A percentile compares a stretch with the other conserved stretches of the same genome.
Conservation (phyloP, 2,888 invertebrate genomes). For the Cryptocheilus praepositus region DNA sequence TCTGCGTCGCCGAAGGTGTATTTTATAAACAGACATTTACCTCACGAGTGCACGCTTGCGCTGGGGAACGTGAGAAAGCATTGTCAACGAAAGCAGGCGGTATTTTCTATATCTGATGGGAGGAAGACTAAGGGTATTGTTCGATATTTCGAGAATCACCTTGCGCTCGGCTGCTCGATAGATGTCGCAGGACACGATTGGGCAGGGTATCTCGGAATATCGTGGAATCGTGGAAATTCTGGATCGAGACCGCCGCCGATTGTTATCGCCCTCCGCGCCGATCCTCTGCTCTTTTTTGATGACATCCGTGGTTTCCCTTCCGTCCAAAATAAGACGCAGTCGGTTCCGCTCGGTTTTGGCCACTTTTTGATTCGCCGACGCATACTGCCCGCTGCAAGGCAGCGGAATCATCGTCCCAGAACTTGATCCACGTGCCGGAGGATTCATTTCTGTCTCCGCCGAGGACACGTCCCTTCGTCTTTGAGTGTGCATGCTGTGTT, state of each 20-base stretch:
- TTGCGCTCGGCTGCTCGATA: constrained; percentile 33
- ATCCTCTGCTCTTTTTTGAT: constrained; percentile 57
- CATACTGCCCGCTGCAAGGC: constrained; percentile 50
- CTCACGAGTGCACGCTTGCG: no score
- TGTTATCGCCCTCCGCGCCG: constrained; percentile 33
- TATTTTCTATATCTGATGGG: no score
- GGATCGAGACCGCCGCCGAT: constrained; percentile 19
- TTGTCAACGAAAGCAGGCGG: no score
- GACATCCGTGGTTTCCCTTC: constrained; percentile 36
- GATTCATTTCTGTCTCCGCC: constrained; percentile 19
- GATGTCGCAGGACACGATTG: constrained; percentile 21
- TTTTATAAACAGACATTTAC: no score
- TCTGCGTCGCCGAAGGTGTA: no score
- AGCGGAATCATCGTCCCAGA: constrained; percentile 57
- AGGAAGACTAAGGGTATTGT: constrained; percentile 7
- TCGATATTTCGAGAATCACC: constrained; percentile 35
- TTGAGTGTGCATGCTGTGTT: constrained; percentile 10
- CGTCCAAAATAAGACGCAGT: constrained; percentile 63
- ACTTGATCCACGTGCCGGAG: constrained; percentile 21
- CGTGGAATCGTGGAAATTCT: constrained; percentile 25
- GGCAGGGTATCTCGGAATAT: constrained; percentile 18
- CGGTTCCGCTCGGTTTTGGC: constrained; percentile 70
- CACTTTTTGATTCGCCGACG: constrained; percentile 56
- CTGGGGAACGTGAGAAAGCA: no score
- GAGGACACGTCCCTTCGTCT: constrained; percentile 13